phyloP scores from a whole-genome alignment of 2,113 vertebrate species.

The Microtus montanus region DNA sequence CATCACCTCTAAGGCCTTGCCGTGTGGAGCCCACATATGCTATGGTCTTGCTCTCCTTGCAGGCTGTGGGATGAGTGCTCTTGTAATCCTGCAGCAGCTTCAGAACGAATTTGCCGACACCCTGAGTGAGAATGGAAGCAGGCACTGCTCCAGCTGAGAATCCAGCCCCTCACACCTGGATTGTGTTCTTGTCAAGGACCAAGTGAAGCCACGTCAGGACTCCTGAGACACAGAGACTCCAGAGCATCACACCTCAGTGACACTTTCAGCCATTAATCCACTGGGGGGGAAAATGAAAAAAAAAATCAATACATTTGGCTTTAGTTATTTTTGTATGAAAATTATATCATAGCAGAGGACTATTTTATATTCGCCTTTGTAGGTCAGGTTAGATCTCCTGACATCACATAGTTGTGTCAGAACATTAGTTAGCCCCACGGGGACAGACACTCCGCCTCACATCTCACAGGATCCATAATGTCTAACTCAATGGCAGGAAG shows the following conservation, averaged over 20 bases:
- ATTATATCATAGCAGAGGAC: background rate
- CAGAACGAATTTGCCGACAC: background rate
- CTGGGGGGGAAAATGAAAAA: background rate
- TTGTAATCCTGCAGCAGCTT: background rate
- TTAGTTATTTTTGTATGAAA: background rate
- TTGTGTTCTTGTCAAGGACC: background rate
- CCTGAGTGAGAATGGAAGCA: background rate
- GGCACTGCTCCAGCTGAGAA: background rate
- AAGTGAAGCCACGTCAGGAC: background rate
- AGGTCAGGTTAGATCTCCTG: background rate
- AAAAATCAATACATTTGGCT: background rate
- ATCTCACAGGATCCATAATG: background rate
- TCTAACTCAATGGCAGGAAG: background rate
- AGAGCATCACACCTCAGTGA: background rate
- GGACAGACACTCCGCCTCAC: background rate
- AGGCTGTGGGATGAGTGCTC: background rate
- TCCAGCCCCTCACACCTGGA: too few relatives aligned
- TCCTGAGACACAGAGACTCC: too few relatives aligned
- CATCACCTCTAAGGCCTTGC: background rate
- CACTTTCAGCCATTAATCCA: background rate
- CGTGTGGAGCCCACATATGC: too few relatives aligned
- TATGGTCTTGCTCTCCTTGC: background rate
- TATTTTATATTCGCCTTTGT: background rate
- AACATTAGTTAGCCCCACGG: background rate
- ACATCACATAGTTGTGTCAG: background rate